Base-by-base conservation (phyloP, 2,888 invertebrate species). In the Dysmachus trigonus region DNA sequence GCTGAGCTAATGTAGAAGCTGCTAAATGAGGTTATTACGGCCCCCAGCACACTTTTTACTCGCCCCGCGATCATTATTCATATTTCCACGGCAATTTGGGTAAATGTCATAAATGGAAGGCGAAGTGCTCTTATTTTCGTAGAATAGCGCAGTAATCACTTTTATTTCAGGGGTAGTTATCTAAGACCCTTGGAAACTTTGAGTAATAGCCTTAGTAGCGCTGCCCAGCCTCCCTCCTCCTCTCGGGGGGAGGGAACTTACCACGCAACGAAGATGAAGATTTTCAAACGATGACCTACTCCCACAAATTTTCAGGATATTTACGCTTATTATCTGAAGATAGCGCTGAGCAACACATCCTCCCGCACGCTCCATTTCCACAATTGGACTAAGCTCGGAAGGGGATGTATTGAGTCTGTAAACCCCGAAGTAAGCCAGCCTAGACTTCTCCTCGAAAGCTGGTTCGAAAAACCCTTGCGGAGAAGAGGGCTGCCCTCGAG, bases 1-100 rank as follows among this genome's bases (percentile, higher is more conserved):
- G 79, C 30, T 47, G 51, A 47, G 47, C 79, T 79, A 79, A 79
- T 79, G 51, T 51, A 79, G 30, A 27, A 47, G 47, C 79, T 47
- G 79, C 79, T 79, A 47, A 79, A 79, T 79, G 51, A 79, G 79
- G 79, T 79, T 79, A 79, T 79, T 79, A 51, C 30, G 51, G 27
- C 47, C 27, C 79, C n/a, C 2, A 38, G 51, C 30, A 13, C 22
- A 30, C 51, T 79, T 51, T 35, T 79, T 79, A 76, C 22, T 38
- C 31, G 73, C 73, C 18, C 33, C 15, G 33, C 33, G 31, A 33
- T 33, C 33, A 62, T 31, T 31, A 33, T 33, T 73, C 73, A 73
- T 73, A 73, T 73, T 73, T 73, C 73, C 33, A 73, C 33, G 73
- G 33, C 73, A 33, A 73, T 73, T 73, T 73, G 33, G 73, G 73